Evolutionary conservation across 2,888 invertebrate genomes (phyloP).

Genomic region (Rhamphomyia laevipes): DNA sequence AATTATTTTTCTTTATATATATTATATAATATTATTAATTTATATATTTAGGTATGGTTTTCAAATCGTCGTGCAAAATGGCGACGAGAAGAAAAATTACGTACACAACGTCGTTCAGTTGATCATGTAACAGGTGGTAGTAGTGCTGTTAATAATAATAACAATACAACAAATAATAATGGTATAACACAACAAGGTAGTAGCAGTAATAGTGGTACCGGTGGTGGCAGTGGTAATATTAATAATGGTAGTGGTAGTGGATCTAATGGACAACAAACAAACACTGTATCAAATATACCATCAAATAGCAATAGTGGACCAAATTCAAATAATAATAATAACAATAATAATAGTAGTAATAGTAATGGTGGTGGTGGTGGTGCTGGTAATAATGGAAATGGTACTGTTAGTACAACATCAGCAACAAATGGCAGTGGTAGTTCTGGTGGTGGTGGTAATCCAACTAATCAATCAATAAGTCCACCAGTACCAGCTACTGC

Average conservation of each 20-base stretch:
- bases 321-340: background rate
- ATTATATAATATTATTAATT: no score
- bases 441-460: slow-evolving; percentile 32
- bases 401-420: slow-evolving; percentile 13
- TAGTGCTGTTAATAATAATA: slow-evolving; percentile 11
- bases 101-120: slow-evolving; percentile 66
- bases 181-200: slow-evolving; percentile 26
- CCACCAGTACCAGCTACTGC: slow-evolving; percentile 45
- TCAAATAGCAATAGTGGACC: background rate
- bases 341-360: background rate
- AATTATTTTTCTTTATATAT: no score
- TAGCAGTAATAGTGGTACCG: slow-evolving; percentile 23
- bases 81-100: no score
- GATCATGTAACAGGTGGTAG: slow-evolving; percentile 22
- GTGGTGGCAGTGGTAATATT: background rate
- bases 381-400: slow-evolving; percentile 14
- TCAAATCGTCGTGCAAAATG: no score
- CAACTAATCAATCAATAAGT: slow-evolving; percentile 35
- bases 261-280: background rate
- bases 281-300: background rate
- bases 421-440: slow-evolving; percentile 19
- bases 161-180: slow-evolving; percentile 18
- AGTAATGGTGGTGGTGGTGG: slow-evolving; percentile 1
- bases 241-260: background rate
- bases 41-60: no score